Base-by-base conservation (phyloP, 2,113 vertebrate genomes). In the Neodon shergylaensis region DNA sequence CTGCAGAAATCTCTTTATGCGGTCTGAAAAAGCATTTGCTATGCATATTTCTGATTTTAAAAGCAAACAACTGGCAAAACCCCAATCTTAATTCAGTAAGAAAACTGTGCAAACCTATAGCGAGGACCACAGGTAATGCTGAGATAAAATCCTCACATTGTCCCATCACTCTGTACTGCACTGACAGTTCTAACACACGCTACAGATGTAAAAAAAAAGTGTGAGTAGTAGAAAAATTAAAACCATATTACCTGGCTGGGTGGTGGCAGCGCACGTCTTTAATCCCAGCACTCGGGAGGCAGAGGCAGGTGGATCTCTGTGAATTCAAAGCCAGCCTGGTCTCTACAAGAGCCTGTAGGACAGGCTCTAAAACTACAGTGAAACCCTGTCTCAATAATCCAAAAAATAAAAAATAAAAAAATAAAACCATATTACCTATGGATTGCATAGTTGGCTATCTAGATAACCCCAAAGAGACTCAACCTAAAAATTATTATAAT, bases 401-500 rank as follows among this genome's bases (percentile, higher is more conserved):
- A 54, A 54, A 54, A 54, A 54, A 54, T 17, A 17, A 54, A 91
- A 81, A 91, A 49, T 13, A 13, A 36, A 86, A 93, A 87, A 54
- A 68, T 91, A 81, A 91, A 91, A 81, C 47, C 11, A 91, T 82
- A 44, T 65, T 93, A 70, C 65, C 79, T 2, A n/a, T 74, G 82
- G 31, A 21, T 44, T 68, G 9, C 24, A 39, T 39, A 19, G 39
- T 19, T 92, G 9, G 44, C 54, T 83, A 73, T 70, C 63, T 68
- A 68, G 7, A 58, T 58, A 91, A 68, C 66, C n/a, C 76, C n/a
- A 28, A 65, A 91, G 65, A 91, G 26, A 73, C 33, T 54, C 47
- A 39, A 39, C 36, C 52, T 61, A 61, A 61, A 58, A 82, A 33
- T 42, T 36, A 24, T 93, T 93, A 65, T 52, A 86, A 70, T 85